Evolutionary conservation across 2,888 invertebrate genomes (phyloP).

Genomic region (Caenorhabditis wallacei): DNA sequence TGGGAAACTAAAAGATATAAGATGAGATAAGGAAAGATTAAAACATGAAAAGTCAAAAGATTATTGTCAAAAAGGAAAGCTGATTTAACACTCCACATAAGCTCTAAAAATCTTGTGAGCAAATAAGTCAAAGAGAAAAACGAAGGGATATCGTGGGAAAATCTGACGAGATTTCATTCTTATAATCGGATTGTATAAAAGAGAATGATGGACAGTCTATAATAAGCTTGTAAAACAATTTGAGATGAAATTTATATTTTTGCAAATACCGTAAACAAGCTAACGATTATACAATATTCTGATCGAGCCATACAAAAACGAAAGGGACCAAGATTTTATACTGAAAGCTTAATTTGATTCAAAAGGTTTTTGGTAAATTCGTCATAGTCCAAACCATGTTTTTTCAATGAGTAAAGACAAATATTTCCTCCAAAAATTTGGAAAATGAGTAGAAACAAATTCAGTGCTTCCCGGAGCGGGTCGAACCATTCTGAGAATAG

Average conservation of each 20-base stretch:
- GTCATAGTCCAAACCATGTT: too few species aligned
- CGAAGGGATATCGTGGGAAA: constrained; percentile 32
- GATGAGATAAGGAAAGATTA: constrained; percentile 8
- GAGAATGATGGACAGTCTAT: background rate
- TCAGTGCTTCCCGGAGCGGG: background rate
- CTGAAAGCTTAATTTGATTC: too few species aligned
- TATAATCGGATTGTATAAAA: constrained; percentile 5
- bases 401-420: too few species aligned
- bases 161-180: constrained; percentile 5
- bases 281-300: too few species aligned
- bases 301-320: too few species aligned
- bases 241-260: too few species aligned
- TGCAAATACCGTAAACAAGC: too few species aligned
- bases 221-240: too few species aligned
- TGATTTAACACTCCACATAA: background rate
- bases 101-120: constrained; percentile 25
- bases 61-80: background rate
- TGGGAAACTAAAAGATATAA: background rate
- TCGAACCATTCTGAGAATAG: background rate
- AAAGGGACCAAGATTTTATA: too few species aligned
- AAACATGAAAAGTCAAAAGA: constrained; percentile 29
- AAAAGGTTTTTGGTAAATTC: too few species aligned
- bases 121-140: constrained; percentile 13
- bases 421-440: too few species aligned
- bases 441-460: background rate